phyloP scores from a whole-genome alignment of 2,888 invertebrate genomes.

The Metopia argyrocephala region DNA sequence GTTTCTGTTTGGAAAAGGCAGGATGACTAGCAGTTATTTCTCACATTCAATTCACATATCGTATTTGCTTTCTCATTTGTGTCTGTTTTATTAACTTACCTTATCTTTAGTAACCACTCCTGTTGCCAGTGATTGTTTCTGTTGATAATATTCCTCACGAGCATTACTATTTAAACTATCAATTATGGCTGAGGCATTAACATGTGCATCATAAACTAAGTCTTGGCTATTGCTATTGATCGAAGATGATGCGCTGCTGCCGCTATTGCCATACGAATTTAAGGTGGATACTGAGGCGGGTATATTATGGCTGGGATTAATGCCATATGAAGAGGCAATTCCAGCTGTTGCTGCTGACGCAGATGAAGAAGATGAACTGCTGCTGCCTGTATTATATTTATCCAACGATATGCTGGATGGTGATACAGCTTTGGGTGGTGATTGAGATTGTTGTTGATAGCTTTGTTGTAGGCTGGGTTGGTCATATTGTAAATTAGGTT shows the following conservation, averaged over 20 bases:
- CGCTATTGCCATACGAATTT: slow-evolving; percentile 52
- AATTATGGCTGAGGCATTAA: slow-evolving; percentile 78
- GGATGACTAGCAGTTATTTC: too few species aligned
- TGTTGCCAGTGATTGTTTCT: slow-evolving; percentile 55
- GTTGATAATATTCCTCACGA: slow-evolving; percentile 77
- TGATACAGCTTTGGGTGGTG: slow-evolving; percentile 59
- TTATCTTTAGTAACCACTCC: slow-evolving; percentile 60
- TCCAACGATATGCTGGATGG: slow-evolving; percentile 52
- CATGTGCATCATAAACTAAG: slow-evolving; percentile 76
- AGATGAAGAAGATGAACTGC: slow-evolving; percentile 49
- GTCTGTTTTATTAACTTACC: slow-evolving; percentile 40
- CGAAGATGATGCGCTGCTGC: neutral
- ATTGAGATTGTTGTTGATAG: slow-evolving; percentile 57
- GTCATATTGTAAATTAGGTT: slow-evolving; percentile 56
- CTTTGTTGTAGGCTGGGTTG: slow-evolving; percentile 56
- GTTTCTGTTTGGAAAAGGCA: too few species aligned
- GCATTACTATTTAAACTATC: slow-evolving; percentile 77
- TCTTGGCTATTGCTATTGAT: slow-evolving; percentile 63
- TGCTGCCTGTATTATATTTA: slow-evolving; percentile 40
- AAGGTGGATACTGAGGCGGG: slow-evolving; percentile 50
- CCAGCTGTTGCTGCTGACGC: slow-evolving; percentile 65
- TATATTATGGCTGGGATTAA: slow-evolving; percentile 65
- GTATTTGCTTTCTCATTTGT: neutral
- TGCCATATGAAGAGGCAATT: slow-evolving; percentile 67
- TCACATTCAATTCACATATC: too few species aligned